Evolutionary conservation across 2,888 invertebrate genomes (phyloP), one percentile per base, ranked within the genome.

Genomic region (Leptopilina drosophilae): DNA sequence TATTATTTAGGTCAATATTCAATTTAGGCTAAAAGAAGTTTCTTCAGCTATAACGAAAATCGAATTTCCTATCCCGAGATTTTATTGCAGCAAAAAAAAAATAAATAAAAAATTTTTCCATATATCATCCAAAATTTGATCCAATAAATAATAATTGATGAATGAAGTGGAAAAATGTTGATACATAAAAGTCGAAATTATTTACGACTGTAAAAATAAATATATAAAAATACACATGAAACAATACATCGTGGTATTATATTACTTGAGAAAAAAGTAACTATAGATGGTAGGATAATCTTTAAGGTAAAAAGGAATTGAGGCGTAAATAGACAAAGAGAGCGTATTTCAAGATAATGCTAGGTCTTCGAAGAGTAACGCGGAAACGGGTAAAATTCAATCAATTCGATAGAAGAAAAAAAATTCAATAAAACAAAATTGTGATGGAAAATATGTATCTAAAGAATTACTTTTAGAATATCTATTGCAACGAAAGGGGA

Each of bases 291-390:
- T 33, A 73, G 56, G 56, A 33, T 73, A 40, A 56, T 56, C 73
- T 73, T 73, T 33, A 56, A 33, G 33, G 56, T 73, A 33, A 73
- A 73, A 26, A 73, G 33, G 73, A 73, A 73, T 14, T 26, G 56
- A 73, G 56, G 56, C 53, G 56, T 73, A 56, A 56, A 56, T 73
- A 73, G 73, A 56, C 73, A 49, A 73, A 56, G 53, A 73, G 53
- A 12, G 42, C 42, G 42, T 33, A 2, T 14, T 69, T 42, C 42
- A 14, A 33, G n/a, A 26, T 56, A n/a, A 53, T 26, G 33, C 2
- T 73, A 73, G 40, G 53, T 73, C 42, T 33, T 42, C 53, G 73
- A 73, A 73, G 56, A n/a, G n/a, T 73, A 73, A 33, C 33, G n/a
- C 11, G 33, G n/a, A 73, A 73, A 56, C n/a, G 8, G 53, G 14